Conservation (phyloP, 2,113 vertebrate genomes). For the Neotoma lepida region DNA sequence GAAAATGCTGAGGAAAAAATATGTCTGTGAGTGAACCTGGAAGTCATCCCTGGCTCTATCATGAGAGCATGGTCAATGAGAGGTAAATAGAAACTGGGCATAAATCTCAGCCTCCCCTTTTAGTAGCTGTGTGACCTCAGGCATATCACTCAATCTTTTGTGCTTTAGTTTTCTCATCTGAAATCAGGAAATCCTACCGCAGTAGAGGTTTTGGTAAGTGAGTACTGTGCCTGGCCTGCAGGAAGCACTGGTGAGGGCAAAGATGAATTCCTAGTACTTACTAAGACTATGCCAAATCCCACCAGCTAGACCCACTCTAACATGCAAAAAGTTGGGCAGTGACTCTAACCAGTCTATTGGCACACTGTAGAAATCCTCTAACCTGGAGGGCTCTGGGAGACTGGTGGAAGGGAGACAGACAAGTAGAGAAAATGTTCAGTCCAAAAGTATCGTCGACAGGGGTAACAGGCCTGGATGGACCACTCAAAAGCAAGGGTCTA, state of each 20-base stretch:
- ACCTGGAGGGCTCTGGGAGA: neutral
- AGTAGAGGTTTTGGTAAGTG: neutral
- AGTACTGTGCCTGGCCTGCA: neutral
- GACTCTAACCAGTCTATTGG: neutral
- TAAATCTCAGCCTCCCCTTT: neutral
- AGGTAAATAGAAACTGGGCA: neutral
- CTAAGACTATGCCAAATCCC: neutral
- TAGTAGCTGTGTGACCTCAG: conserved; percentile 71
- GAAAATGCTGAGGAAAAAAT: neutral
- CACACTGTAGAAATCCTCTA: neutral
- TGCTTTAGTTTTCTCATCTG: conserved; percentile 29
- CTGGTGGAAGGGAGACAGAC: neutral
- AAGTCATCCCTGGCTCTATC: neutral
- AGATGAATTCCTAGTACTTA: neutral
- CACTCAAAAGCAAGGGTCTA: too few species aligned
- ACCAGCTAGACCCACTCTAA: neutral
- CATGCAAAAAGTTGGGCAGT: too few species aligned
- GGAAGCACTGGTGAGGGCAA: neutral
- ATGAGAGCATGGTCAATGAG: neutral
- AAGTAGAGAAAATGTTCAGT: neutral
- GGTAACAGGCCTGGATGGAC: neutral
- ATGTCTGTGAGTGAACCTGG: neutral
- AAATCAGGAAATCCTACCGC: neutral
- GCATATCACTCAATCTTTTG: conserved; percentile 35
- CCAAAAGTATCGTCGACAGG: neutral